Base-by-base conservation (phyloP, 2,113 vertebrate species). In the Uria lomvia region DNA sequence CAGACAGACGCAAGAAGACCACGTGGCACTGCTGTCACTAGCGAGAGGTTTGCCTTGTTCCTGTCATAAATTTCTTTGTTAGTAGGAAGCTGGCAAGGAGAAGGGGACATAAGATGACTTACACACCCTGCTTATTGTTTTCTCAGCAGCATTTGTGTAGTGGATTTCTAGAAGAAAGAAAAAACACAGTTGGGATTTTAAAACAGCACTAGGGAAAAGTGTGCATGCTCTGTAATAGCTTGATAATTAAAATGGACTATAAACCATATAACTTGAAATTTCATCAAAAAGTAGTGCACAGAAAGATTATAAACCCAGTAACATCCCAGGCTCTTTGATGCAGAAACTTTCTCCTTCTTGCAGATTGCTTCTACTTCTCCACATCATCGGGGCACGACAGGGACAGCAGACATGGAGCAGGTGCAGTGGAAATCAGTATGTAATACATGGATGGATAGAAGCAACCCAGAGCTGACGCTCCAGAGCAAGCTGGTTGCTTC, bases 221-320 rank as follows among this genome's bases (percentile, higher is more conserved):
- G 16, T 77, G 34, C 7, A 14, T 81, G 36, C 3, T 74, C 30
- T 66, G 32, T 45, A 91, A 65, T 6, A 23, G 2, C 12, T 38
- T 62, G 34, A 50, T 84, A 81, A 86, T 30, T 83, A 75, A 79
- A 20, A 29, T 3, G 42, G 59, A 52, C 24, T 73, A 45, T 53
- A 90, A 72, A 45, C 8, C 4, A 15, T 22, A 0, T 27, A 49
- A 90, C 13, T 56, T 70, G 38, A 58, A 76, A 68, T 77, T 55
- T 80, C 40, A 86, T 11, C 5, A 1, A 6, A 1, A 6, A 1
- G 0, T 30, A 70, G 12, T 55, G 26, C 42, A 38, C 29, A 36
- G 58, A 52, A 85, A 14, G 45, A 42, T 76, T 70, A 73, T 43
- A 62, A 91, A 67, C 8, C 20, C 19, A 36, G 2, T 62, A 49